Percentiles rank a stretch among this genome's conserved stretches.
These are phyloP conservation scores for Allygus modestus DNA, from an alignment of 2,888 invertebrate genomes.

Conservation along the genomic window DNA sequence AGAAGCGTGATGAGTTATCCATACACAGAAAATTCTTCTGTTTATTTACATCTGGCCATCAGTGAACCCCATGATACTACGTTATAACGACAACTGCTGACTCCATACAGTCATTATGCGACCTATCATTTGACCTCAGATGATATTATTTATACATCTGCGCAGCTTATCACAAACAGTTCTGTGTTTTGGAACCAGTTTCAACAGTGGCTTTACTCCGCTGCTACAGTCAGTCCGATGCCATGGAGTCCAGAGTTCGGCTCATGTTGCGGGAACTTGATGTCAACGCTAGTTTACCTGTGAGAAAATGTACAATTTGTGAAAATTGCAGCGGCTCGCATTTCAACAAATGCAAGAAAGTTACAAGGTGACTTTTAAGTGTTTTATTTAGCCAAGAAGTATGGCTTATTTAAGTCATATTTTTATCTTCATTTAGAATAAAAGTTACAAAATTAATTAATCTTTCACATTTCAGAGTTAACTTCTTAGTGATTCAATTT, in stretches of 20 bases:
- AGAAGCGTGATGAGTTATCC: too few species aligned
- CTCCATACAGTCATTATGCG: background rate
- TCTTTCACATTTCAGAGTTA: too few species aligned
- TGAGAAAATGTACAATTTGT: background rate
- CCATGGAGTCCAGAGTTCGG: background rate
- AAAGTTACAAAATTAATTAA: too few species aligned
- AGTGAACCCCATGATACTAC: background rate
- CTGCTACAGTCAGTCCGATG: background rate
- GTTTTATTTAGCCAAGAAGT: too few species aligned
- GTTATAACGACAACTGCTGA: background rate
- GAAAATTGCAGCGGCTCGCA: background rate
- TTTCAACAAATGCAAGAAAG: background rate
- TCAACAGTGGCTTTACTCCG: background rate
- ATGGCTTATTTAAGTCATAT: too few species aligned
- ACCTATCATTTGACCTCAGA: background rate
- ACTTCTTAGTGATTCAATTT: too few species aligned
- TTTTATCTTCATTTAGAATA: too few species aligned
- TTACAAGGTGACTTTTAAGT: background rate
- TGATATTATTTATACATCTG: background rate
- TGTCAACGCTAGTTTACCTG: background rate
- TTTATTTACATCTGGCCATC: background rate
- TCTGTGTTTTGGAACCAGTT: background rate
- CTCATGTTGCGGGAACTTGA: background rate
- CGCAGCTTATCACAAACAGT: background rate
- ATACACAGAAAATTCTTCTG: background rate